Evolutionary conservation across 2,113 vertebrate species (phyloP).

Genomic region (Myrmecobius fasciatus): DNA sequence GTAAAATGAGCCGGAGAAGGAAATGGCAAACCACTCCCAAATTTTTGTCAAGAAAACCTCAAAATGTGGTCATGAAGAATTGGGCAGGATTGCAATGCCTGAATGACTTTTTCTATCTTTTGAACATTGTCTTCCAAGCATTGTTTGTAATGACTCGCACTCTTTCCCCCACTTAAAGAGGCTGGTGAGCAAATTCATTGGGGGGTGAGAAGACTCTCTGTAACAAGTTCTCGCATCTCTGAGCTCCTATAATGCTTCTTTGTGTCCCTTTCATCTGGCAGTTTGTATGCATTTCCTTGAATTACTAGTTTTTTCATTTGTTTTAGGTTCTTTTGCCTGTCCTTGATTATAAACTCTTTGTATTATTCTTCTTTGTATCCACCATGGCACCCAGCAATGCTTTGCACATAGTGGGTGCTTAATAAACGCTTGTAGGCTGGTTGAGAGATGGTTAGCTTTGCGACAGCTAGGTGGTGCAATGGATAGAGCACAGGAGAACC

Average conservation of each 20-base stretch:
- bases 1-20: no score
- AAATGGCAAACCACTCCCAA: no score
- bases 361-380: conserved; percentile 15
- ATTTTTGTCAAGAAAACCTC: no score
- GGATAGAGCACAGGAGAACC: no score
- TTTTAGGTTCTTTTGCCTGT: neutral
- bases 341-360: neutral
- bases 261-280: neutral
- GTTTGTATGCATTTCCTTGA: neutral
- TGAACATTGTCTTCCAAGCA: neutral
- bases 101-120: conserved; percentile 5
- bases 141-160: neutral
- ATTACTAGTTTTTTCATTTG: neutral
- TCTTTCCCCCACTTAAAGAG: neutral
- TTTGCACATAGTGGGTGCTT: neutral
- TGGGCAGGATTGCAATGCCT: neutral
- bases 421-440: neutral
- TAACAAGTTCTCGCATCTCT: neutral
- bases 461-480: no score
- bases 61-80: no score
- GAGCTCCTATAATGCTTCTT: neutral
- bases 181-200: neutral
- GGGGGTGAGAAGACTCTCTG: neutral
- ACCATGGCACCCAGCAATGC: neutral
- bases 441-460: neutral